Evolutionary conservation across 2,888 invertebrate species (phyloP), one percentile per base, ranked within the genome.

Genomic region (Taenaris catops): DNA sequence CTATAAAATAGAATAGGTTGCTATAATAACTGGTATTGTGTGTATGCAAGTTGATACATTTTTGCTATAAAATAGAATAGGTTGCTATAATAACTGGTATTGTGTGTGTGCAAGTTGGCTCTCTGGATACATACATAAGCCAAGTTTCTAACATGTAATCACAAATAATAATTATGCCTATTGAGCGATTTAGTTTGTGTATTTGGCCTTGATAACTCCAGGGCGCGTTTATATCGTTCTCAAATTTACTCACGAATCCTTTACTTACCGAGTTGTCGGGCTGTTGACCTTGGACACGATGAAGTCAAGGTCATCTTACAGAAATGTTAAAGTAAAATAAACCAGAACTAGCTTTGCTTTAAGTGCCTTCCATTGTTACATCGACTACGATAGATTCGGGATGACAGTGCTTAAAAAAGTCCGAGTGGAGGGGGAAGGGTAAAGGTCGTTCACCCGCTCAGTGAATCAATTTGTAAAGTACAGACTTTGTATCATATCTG

Each of bases 301-400:
- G 58, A 55, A 74, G 64, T 76, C 80, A 83, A 83, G 83, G 81
- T 70, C 71, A 61, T 44, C 38, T 42, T 55, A 49, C 57, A 51
- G 51, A 60, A 55, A 60, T 59, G 58, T 55, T 41, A 51, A 58
- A 18, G 34, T 33, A n/a, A 62, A 61, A 58, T 45, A 53, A 58
- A 59, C 52, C 52, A 58, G 23, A 49, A 47, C 46, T 42, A 34
- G 54, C 53, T 57, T 55, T 53, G 51, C 49, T 57, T 53, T 45
- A 57, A 67, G 64, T 63, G 61, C 63, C 65, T 70, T 62, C 63
- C 57, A 71, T 76, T 79, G 74, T 79, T 63, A 48, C 55, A 51
- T 46, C 53, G 53, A 62, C 63, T 66, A 73, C 71, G 71, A 69
- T 68, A 64, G 57, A 70, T 70, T 76, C 59, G 61, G 68, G 71